Evolutionary conservation across 2,113 vertebrate genomes (phyloP).

Genomic region (Lanius ludovicianus): DNA sequence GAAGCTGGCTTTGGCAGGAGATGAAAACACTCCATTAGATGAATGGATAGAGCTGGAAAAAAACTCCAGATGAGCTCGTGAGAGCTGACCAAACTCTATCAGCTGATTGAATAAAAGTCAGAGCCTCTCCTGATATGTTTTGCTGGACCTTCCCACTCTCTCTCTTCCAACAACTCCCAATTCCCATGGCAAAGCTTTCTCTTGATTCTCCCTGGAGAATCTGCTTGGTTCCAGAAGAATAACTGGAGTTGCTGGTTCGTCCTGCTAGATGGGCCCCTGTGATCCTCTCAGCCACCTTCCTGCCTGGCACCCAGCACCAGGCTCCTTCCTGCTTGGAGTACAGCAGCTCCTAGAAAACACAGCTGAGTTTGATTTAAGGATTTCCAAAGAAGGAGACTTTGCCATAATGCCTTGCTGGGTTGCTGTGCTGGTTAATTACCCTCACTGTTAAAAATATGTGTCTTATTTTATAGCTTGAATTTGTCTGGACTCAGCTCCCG

Average conservation of each 20-base stretch:
- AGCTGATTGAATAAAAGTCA: background rate
- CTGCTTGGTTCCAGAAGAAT: background rate
- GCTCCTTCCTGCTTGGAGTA: background rate
- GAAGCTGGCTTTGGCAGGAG: background rate
- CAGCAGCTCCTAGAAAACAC: background rate
- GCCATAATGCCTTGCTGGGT: background rate
- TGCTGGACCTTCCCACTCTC: background rate
- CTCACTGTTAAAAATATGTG: slow-evolving; percentile 24
- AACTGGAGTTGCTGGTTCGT: background rate
- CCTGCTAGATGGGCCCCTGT: background rate
- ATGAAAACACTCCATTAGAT: background rate
- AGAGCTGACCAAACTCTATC: background rate
- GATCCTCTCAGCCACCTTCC: background rate
- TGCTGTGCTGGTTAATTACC: slow-evolving; percentile 35
- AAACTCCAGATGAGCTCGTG: background rate
- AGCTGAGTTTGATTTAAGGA: slow-evolving; percentile 30
- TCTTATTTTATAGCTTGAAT: slow-evolving; percentile 25
- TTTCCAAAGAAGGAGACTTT: background rate
- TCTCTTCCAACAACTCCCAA: background rate
- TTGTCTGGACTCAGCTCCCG: slow-evolving; percentile 26
- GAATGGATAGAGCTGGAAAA: background rate
- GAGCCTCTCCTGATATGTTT: background rate
- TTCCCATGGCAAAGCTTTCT: background rate
- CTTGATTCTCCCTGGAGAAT: background rate
- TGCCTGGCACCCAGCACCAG: background rate